phyloP scores from a whole-genome alignment of 2,797 vertebrate species.

The Macrochelys suwanniensis region DNA sequence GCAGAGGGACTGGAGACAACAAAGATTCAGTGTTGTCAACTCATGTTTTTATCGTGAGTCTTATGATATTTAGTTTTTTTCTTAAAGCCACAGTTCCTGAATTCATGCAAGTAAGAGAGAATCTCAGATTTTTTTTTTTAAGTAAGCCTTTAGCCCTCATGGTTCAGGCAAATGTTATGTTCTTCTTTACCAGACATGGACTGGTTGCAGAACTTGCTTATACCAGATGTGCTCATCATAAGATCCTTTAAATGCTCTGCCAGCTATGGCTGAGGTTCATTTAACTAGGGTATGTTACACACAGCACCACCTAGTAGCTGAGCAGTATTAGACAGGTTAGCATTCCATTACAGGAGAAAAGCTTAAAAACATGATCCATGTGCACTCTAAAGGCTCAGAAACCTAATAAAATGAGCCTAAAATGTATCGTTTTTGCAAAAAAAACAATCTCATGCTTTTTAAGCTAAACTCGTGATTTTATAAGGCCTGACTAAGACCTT shows the following conservation, averaged over 20 bases:
- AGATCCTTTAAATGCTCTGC: not conserved
- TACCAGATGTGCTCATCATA: not conserved
- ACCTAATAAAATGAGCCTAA: not conserved
- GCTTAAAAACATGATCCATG: no score
- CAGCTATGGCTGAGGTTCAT: not conserved
- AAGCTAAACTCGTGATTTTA: not conserved
- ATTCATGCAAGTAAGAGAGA: accelerated
- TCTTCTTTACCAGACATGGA: not conserved
- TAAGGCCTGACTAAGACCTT: not conserved
- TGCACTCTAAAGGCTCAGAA: not conserved
- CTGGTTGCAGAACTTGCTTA: not conserved
- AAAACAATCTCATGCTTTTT: not conserved
- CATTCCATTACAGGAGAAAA: not conserved
- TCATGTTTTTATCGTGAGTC: not conserved
- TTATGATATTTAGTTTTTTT: not conserved
- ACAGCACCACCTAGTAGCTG: not conserved
- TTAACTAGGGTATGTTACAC: not conserved
- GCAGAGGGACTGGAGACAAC: accelerated
- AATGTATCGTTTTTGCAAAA: not conserved
- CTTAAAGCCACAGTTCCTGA: not conserved
- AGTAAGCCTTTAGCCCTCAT: not conserved
- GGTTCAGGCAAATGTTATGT: not conserved
- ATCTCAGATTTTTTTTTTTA: not conserved
- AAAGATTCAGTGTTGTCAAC: not conserved
- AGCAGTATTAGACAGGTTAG: not conserved